Percentiles rank a stretch among this genome's conserved stretches.
Conservation (phyloP, 2,113 vertebrate species). For the Rousettus leschenaultii region DNA sequence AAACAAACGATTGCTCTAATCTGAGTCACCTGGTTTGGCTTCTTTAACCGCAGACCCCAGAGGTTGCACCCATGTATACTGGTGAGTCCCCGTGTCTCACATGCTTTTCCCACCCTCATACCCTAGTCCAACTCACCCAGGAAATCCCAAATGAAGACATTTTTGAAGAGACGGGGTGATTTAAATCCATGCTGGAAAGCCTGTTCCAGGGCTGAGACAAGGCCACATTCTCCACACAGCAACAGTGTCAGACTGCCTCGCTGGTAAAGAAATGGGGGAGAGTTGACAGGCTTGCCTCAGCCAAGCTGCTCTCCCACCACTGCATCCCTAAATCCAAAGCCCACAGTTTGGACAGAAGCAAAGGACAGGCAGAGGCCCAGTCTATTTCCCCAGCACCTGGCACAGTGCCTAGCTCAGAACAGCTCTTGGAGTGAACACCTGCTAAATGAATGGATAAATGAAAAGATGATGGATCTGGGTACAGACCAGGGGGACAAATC, state of each 20-base stretch:
- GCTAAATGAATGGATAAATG: not conserved
- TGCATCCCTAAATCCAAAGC: not conserved
- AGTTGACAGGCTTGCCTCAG: not conserved
- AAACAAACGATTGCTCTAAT: not conserved
- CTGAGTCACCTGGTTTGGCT: not conserved
- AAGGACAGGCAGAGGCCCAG: not conserved
- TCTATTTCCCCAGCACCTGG: not conserved
- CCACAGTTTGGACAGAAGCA: not conserved
- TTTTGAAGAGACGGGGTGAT: conserved; percentile 98
- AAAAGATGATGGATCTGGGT: not conserved
- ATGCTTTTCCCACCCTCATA: not conserved
- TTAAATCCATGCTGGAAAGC: conserved; percentile 99
- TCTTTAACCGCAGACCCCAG: not conserved
- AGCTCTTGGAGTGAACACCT: not conserved
- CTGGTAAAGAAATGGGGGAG: conserved; percentile 71
- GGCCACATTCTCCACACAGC: conserved; percentile 96
- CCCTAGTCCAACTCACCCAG: conserved; percentile 86
- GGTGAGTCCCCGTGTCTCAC: not conserved
- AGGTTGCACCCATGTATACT: not conserved
- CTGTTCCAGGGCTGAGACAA: conserved; percentile 97
- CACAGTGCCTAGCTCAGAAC: not conserved
- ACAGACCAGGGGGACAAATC: not conserved
- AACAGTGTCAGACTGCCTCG: conserved; percentile 95
- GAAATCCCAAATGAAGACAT: conserved; percentile 99
- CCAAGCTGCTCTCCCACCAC: not conserved